These are phyloP conservation scores for Ptychobarbus kaznakovi DNA, from an alignment of 2,797 vertebrate genomes.

Conservation along the genomic window DNA sequence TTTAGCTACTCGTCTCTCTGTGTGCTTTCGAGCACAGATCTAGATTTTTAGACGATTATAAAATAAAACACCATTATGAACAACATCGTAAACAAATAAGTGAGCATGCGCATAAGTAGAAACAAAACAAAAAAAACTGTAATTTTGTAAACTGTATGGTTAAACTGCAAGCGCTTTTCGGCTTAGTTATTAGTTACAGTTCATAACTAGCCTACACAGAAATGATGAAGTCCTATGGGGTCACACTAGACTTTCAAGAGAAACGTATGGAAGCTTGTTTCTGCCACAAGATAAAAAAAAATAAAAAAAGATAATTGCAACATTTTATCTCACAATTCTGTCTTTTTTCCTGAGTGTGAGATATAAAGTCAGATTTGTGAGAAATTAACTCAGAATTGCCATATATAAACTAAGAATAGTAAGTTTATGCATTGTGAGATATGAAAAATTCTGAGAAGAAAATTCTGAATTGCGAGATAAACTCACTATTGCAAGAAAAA, in stretches of 20 bases:
- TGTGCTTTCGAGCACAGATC: background rate
- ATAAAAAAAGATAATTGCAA: no score
- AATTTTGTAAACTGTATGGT: background rate
- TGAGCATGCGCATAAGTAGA: background rate
- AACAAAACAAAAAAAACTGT: background rate
- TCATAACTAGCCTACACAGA: background rate
- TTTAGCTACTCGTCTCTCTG: conserved; percentile 21
- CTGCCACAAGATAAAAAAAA: no score
- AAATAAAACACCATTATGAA: background rate
- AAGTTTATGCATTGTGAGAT: background rate
- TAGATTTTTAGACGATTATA: conserved; percentile 12
- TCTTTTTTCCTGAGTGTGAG: no score
- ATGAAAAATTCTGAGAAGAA: background rate
- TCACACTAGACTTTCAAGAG: background rate
- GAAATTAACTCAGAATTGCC: no score
- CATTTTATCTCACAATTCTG: background rate
- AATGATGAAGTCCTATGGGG: background rate
- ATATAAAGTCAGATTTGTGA: background rate
- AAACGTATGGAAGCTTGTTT: background rate
- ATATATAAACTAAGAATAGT: background rate
- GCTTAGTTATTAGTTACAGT: background rate
- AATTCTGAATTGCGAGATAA: background rate
- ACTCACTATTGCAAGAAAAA: no score
- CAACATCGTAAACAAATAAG: background rate
- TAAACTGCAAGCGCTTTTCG: background rate